phyloP scores from a whole-genome alignment of 2,113 vertebrate genomes.

The Chaetodon trifascialis region DNA sequence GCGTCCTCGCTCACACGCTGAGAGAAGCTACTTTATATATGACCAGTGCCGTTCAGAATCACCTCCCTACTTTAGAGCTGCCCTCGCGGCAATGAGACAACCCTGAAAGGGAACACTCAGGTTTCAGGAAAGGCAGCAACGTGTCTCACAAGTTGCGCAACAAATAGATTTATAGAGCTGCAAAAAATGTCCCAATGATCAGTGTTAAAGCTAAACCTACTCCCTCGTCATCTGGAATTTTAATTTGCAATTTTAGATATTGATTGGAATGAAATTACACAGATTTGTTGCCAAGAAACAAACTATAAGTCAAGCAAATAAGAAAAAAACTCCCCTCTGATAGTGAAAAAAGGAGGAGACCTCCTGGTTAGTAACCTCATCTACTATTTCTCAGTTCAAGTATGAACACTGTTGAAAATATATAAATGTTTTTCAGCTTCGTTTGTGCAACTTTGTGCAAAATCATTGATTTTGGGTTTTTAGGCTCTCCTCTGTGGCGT shows the following conservation, averaged over 20 bases:
- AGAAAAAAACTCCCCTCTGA: not conserved
- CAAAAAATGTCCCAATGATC: not conserved
- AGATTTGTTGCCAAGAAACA: not conserved
- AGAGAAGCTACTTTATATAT: constrained; percentile 63
- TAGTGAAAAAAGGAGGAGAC: too few relatives aligned
- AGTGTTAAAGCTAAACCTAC: not conserved
- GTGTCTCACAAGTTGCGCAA: not conserved
- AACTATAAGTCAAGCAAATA: not conserved
- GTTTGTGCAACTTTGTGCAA: constrained; percentile 25
- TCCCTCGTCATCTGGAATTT: not conserved
- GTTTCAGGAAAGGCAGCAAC: constrained; percentile 13
- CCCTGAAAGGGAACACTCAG: constrained; percentile 26
- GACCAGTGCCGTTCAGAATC: constrained; percentile 59
- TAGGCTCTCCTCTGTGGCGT: constrained; percentile 34
- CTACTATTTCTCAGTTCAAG: constrained; percentile 6
- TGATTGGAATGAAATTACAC: not conserved
- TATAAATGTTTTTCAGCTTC: constrained; percentile 14
- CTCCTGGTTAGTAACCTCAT: not conserved
- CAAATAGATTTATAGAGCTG: not conserved
- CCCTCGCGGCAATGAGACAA: constrained; percentile 43
- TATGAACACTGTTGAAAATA: constrained; percentile 7
- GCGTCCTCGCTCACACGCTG: constrained; percentile 65
- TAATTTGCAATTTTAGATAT: not conserved
- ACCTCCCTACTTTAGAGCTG: constrained; percentile 36
- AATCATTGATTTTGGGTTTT: constrained; percentile 43